Evolutionary conservation across 2,888 invertebrate species (phyloP).

Genomic region (Gerosis bhagava): DNA sequence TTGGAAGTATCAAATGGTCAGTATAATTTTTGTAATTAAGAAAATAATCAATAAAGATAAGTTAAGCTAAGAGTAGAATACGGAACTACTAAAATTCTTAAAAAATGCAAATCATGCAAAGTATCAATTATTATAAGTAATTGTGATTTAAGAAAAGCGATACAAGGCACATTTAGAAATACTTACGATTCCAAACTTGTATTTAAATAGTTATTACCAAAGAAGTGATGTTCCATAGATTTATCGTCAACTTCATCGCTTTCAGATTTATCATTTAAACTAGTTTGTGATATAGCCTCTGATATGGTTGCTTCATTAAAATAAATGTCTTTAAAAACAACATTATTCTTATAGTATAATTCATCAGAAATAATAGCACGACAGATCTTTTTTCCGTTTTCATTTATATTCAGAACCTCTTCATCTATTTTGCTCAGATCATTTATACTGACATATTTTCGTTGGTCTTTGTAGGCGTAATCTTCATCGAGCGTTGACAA

Average conservation of each 20-base stretch:
- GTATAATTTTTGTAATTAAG: too few species aligned
- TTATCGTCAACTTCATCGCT: conserved; percentile 38
- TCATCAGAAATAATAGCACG: conserved; percentile 6
- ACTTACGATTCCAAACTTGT: conserved; percentile 70
- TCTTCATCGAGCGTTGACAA: conserved; percentile 48
- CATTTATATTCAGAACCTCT: conserved; percentile 25
- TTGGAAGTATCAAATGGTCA: too few species aligned
- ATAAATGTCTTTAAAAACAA: conserved; percentile 42
- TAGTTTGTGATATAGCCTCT: conserved; percentile 40
- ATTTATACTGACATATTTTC: conserved; percentile 40
- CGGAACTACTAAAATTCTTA: too few species aligned
- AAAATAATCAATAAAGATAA: too few species aligned
- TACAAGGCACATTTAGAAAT: too few species aligned
- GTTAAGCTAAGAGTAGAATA: too few species aligned
- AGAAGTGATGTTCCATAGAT: conserved; percentile 40
- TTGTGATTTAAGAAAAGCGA: too few species aligned
- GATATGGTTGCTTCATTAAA: conserved; percentile 45
- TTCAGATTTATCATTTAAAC: conserved; percentile 40
- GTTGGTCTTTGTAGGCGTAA: conserved; percentile 42
- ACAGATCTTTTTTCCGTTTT: conserved; percentile 27
- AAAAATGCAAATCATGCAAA: too few species aligned
- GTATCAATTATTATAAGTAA: too few species aligned
- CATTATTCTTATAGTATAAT: conserved; percentile 30
- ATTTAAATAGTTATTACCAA: conserved; percentile 45
- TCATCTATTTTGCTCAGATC: conserved; percentile 44